Evolutionary conservation across 2,113 vertebrate species (phyloP).

Genomic region (Cyprinodon variegatus): DNA sequence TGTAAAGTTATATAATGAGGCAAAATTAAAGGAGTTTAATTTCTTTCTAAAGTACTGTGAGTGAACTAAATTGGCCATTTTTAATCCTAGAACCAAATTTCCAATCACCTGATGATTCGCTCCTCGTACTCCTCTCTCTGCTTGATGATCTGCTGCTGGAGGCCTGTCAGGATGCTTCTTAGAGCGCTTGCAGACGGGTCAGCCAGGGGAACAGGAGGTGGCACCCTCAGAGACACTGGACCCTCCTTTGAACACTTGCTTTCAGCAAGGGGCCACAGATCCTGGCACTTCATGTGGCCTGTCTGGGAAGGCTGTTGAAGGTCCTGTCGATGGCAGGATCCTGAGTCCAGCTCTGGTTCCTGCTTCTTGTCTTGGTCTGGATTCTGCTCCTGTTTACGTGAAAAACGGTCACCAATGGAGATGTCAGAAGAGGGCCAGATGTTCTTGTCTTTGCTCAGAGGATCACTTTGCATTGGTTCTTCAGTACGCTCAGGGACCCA

Average conservation of each 20-base stretch:
- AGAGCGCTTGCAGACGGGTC: constrained; percentile 74
- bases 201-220: constrained; percentile 68
- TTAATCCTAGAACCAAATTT: not conserved
- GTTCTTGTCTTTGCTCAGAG: constrained; percentile 47
- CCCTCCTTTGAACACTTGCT: constrained; percentile 32
- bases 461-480: constrained; percentile 30
- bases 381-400: constrained; percentile 44
- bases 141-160: constrained; percentile 77
- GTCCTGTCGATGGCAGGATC: constrained; percentile 26
- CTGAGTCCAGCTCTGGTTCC: constrained; percentile 54
- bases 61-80: not conserved
- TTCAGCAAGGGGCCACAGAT: constrained; percentile 25
- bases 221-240: constrained; percentile 52
- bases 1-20: not conserved
- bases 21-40: not conserved
- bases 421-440: constrained; percentile 63
- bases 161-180: constrained; percentile 70
- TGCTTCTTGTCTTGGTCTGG: constrained; percentile 39
- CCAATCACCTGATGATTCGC: constrained; percentile 76
- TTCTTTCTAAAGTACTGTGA: not conserved
- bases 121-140: constrained; percentile 80
- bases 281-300: constrained; percentile 22
- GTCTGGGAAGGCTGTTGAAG: constrained; percentile 20
- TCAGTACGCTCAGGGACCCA: constrained; percentile 26
- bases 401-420: constrained; percentile 37